Conservation (phyloP, 2,113 vertebrate species). For the Sinocyclocheilus maitianheensis region DNA sequence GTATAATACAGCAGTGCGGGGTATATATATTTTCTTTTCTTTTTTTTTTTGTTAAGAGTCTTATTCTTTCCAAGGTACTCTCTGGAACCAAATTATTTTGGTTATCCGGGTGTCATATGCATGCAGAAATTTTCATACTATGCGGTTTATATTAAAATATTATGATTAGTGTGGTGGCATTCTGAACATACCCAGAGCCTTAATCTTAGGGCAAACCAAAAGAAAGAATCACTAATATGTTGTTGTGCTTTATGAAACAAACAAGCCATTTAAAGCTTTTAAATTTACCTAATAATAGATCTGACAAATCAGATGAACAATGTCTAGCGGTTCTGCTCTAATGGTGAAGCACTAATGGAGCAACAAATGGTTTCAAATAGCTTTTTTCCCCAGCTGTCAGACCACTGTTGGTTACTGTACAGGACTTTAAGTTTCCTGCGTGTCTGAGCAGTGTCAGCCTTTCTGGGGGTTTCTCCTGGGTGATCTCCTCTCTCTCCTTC, state of each 20-base stretch:
- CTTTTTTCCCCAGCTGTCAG: slow-evolving; percentile 33
- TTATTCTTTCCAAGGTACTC: background rate
- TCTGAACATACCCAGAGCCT: background rate
- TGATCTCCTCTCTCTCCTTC: background rate
- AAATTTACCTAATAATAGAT: slow-evolving; percentile 4
- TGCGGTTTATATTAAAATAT: background rate
- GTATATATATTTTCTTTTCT: too few species aligned
- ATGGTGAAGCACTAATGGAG: slow-evolving; percentile 27
- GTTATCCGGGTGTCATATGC: background rate
- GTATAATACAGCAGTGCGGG: background rate
- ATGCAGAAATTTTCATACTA: background rate
- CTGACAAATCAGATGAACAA: slow-evolving; percentile 26
- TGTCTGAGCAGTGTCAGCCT: background rate
- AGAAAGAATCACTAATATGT: background rate
- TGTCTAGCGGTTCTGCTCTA: background rate
- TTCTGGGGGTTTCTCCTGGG: background rate
- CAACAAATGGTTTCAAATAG: slow-evolving; percentile 35
- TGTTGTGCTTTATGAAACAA: background rate
- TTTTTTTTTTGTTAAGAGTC: too few species aligned
- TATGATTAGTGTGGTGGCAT: background rate
- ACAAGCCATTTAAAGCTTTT: background rate
- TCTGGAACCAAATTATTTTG: background rate
- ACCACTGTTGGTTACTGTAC: slow-evolving; percentile 8
- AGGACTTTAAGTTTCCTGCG: background rate
- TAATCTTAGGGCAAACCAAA: background rate